phyloP scores from a whole-genome alignment of 2,888 invertebrate genomes.

The Ochropleura plecta region DNA sequence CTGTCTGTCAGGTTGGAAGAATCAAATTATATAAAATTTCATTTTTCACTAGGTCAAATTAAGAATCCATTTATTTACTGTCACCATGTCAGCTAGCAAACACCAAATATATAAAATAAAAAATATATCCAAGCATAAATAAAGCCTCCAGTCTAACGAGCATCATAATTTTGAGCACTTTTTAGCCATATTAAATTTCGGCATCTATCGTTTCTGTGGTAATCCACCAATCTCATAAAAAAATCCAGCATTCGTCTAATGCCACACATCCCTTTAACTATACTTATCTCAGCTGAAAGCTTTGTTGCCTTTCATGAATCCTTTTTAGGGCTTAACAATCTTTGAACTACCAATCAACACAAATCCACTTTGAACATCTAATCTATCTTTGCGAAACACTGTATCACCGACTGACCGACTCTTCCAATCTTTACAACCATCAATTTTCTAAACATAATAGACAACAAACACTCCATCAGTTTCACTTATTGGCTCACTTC shows the following conservation, averaged over 20 bases:
- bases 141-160: too few relatives aligned
- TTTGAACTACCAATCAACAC: too few relatives aligned
- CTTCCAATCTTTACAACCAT: not conserved
- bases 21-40: too few relatives aligned
- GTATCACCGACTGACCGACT: not conserved
- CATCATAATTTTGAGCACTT: not conserved
- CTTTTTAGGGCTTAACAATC: not conserved
- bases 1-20: too few relatives aligned
- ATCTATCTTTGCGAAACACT: not conserved
- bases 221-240: not conserved
- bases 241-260: not conserved
- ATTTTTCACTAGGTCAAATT: too few relatives aligned
- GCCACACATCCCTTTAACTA: not conserved
- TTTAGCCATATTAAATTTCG: not conserved
- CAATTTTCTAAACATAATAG: slow-evolving; percentile 53
- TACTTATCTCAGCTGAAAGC: not conserved
- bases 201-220: not conserved
- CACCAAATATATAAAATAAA: too few relatives aligned
- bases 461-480: slow-evolving; percentile 56
- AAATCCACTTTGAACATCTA: not conserved
- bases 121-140: too few relatives aligned
- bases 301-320: not conserved
- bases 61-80: too few relatives aligned
- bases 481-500: slow-evolving; percentile 81
- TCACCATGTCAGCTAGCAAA: too few relatives aligned